Evolutionary conservation across 2,888 invertebrate species (phyloP), one percentile per base, ranked within the genome.

Genomic region (Melinaea menophilus): DNA sequence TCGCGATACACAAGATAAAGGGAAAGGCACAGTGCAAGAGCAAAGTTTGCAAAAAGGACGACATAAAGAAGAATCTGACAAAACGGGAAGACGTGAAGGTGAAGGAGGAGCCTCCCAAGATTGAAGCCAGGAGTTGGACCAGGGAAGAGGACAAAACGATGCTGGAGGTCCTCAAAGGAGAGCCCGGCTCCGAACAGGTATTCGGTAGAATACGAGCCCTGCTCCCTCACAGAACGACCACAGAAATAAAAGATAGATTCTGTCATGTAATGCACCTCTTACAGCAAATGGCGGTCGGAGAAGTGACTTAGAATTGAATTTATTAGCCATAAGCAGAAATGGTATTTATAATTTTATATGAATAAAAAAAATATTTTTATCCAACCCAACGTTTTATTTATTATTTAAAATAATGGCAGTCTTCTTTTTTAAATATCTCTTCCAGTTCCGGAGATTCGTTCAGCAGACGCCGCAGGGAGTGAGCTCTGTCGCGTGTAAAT

Each of bases 131-230:
- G 64, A 82, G 72, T 61, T 97, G 96, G 96, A 95, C 94, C 0
- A 91, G 95, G 61, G 95, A 96, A 60, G 96, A 97, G 76, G 97
- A 97, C 79, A 95, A 94, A 80, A 92, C 95, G 12, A 94, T 97
- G 83, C 83, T 97, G 47, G 93, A 95, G 81, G 94, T 94, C 62
- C 92, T 96, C 67, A 95, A 95, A 79, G 92, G 93, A 4, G 95
- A 95, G 69, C 74, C 88, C 7, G 91, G 93, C 56, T 93, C 93
- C 0, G 93, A 95, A 68, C 91, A 92, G 70, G 92, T 94, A 5
- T 93, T 95, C 67, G 85, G 87, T 34, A 88, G 90, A 62, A 93
- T 94, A 45, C 84, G 90, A 4, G 80, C 91, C 63, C 71, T 91
- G 47, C 78, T 94, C 2, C 92, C 92, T 3, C 91, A 92, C 69